Conservation (phyloP, 64 coral and sea anemone genomes). For the Actinia equina region DNA sequence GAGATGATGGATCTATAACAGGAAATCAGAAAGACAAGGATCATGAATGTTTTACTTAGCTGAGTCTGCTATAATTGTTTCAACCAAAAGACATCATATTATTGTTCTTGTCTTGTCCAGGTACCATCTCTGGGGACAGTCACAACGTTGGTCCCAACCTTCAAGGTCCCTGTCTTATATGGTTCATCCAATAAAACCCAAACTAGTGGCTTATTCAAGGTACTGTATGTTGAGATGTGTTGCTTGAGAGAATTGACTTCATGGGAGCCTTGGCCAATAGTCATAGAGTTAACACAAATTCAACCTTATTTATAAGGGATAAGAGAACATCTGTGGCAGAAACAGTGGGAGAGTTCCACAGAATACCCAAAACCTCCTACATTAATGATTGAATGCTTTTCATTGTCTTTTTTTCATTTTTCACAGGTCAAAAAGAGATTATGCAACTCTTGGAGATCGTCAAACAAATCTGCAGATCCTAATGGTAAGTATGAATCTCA, state of each 20-base stretch:
- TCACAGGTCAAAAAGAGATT: slow-evolving; percentile 60
- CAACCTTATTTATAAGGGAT: too few species aligned
- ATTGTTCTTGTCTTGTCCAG: background rate
- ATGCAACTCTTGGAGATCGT: slow-evolving; percentile 35
- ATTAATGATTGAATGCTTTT: background rate
- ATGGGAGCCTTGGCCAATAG: background rate
- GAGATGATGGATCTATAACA: too few species aligned
- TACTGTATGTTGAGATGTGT: background rate
- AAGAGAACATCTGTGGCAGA: too few species aligned
- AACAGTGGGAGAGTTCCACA: too few species aligned
- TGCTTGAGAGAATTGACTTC: background rate
- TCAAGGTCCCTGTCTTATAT: slow-evolving; percentile 46
- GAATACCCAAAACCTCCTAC: background rate
- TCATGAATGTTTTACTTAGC: too few species aligned
- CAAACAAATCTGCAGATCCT: slow-evolving; percentile 4
- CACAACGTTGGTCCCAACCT: slow-evolving; percentile 1
- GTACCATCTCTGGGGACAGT: slow-evolving; percentile 44
- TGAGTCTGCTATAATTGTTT: too few species aligned
- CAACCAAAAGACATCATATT: background rate
- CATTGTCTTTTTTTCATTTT: background rate
- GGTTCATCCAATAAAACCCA: slow-evolving; percentile 21
- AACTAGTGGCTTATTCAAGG: slow-evolving; percentile 60
- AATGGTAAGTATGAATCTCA: slow-evolving; percentile 1
- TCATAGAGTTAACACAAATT: too few species aligned
- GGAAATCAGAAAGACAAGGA: too few species aligned